Evolutionary conservation across 2,888 invertebrate species (phyloP), one percentile per base, ranked within the genome.

Genomic region (Eupithecia vulgata): DNA sequence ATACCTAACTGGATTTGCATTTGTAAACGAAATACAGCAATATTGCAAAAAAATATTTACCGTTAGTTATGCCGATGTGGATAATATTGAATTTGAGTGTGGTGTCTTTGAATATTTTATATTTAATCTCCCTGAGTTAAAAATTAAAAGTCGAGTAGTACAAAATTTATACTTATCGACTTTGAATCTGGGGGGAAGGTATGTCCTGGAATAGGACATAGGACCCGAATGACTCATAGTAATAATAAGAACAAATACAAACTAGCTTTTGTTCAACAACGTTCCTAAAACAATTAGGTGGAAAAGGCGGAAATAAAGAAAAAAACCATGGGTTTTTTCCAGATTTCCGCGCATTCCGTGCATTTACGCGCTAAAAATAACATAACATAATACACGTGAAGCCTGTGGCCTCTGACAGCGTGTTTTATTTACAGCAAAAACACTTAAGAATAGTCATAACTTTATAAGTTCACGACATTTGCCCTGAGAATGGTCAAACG

Each of bases 401-500:
- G 25, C 10, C 21, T 57, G 5, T 25, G 25, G 13, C 57, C n/a
- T 8, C 5, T 25, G 57, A 25, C 57, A 25, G 15, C 61, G 68
- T 64, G 64, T 64, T 42, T 67, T 30, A 52, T n/a, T 42, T 68
- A 34, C 61, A 61, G 34, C 30, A 61, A 17, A 30, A 34, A 57
- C 59, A 68, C 68, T 42, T 37, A 68, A 25, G 35, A 68, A 68
- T 61, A 66, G 72, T 59, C 61, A 70, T 52, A 68, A 69, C 62
- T 45, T 65, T 57, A 45, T 52, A 68, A 69, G 67, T 45, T 65
- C 64, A 57, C 34, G 69, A 64, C 71, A 48, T 73, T 76, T 67
- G 71, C 68, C 42, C 34, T 57, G 42, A 59, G 62, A 67, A 72
- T 72, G 74, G 65, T 57, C 57, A 57, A 57, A 57, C 57, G 57